Base-by-base conservation (phyloP, 1,140 invertebrate species). In the Penaeus chinensis region DNA sequence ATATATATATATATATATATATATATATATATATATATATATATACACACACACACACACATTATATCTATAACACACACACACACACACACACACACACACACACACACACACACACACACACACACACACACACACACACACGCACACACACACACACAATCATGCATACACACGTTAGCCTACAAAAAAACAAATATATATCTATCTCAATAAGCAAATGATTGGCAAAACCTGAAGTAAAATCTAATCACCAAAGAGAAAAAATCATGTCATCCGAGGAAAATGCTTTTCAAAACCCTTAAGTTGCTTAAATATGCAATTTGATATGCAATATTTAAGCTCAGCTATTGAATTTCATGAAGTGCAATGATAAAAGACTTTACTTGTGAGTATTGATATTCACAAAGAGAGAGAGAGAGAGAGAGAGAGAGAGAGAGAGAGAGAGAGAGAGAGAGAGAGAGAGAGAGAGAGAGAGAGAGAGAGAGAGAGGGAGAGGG, bases 1-100 rank as follows among this genome's bases (percentile, higher is more conserved):
- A 79, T 79, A 54, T 60, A 79, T 60, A 60, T 79, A 54, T 79
- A 79, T 54, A 16, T 79, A 79, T 79, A 79, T 79, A 79, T 60
- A 24, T 27, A 2, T 13, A 27, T 27, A 27, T 27, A 27, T 27
- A 27, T 1, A 77, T 77, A 37, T 27, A 27, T 13, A 37, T 42
- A 77, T 77, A 37, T 47, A 77, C 5, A 37, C 20, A 77, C 10
- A 54, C 19, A 79, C 61, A 54, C 54, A 79, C 61, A 54, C 61
- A 60, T 47, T 79, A 79, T 79, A 79, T 79, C 4, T 79, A 54
- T 79, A 47, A 7, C 7, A 42, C 16, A 79, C 22, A 20, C 0
- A 19, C 16, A 47, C 61, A 79, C 19, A 54, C 61, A 47, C 61
- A 79, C 54, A 47, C 18, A 65, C 16, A 54, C 10, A 54, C 16